A percentile compares a stretch with the other conserved stretches of the same genome.
Evolutionary conservation across 2,888 invertebrate genomes (phyloP).

Genomic region (Stegophylla sp.): DNA sequence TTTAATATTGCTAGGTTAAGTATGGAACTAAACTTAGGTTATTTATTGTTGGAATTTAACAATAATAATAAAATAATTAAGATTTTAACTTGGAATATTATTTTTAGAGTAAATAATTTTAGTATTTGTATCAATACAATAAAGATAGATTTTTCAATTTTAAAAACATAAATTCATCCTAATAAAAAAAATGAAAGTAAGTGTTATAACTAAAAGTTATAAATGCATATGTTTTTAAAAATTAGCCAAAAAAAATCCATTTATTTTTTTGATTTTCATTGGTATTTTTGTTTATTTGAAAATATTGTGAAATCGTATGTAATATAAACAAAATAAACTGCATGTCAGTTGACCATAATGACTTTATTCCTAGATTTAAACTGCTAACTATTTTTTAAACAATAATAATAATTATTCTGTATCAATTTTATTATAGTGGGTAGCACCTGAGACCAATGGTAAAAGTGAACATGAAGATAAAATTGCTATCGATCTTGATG

Average conservation of each 20-base stretch:
- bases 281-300: conserved; percentile 44
- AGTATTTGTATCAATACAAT: not conserved
- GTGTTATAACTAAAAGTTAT: conserved; percentile 6
- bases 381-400: not conserved
- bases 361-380: not conserved
- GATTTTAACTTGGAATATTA: not conserved
- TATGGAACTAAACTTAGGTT: no score
- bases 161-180: not conserved
- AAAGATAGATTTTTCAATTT: no score
- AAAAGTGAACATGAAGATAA: conserved; percentile 86
- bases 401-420: conserved; percentile 46
- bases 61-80: not conserved
- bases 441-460: conserved; percentile 73
- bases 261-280: conserved; percentile 39
- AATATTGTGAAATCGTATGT: conserved; percentile 31
- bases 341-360: not conserved
- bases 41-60: no score
- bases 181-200: not conserved
- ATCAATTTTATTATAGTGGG: conserved; percentile 72
- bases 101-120: not conserved
- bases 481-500: conserved; percentile 90
- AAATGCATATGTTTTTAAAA: conserved; percentile 15
- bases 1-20: no score
- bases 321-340: conserved; percentile 40
- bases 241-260: conserved; percentile 24